Base-by-base conservation (phyloP, 2,888 invertebrate species). In the Epirrhoe tristata region DNA sequence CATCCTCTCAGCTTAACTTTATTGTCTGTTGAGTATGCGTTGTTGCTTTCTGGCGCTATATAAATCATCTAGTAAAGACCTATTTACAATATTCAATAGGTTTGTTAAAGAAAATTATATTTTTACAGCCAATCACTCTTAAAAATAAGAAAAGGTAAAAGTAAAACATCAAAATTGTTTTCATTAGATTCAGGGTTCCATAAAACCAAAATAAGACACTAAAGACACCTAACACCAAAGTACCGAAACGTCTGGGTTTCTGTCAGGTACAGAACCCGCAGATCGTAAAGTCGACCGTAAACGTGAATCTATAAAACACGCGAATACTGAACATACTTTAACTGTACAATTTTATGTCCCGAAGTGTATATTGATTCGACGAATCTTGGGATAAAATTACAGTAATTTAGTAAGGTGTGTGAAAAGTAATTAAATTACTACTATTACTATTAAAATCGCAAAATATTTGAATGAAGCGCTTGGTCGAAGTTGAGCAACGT, bases 241-340 rank as follows among this genome's bases (percentile, higher is more conserved):
- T 24, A 24, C 1, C 46, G 10, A n/a, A 5, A 7, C 14, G 14
- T 43, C 12, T 43, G 6, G 16, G 16, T 48, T 6, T 14, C 1
- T 6, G 24, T 24, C 31, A 57, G 24, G 56, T 17, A 48, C 36
- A 50, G 17, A 32, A 52, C 16, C 62, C 64, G 58, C 48, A 59
- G 46, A 17, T 69, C 71, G 67, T 71, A 69, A 72, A 72, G 24
- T 36, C 58, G 36, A 50, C 54, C 52, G 50, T 39, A 57, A 63
- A 51, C 64, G 64, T 65, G 63, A 58, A 62, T 66, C 66, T 61
- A 66, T 72, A 72, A 72, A 69, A 63, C 59, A 36, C 61, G 66
- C 60, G 58, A 55, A 58, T 57, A 58, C 55, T 59, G 8, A 52
- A 55, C 16, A 34, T 54, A 31, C 58, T 66, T 67, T 67, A 66